A percentile compares a stretch with the other conserved stretches of the same genome.
Conservation (phyloP, 2,888 invertebrate genomes). For the Apotomis betuletana region DNA sequence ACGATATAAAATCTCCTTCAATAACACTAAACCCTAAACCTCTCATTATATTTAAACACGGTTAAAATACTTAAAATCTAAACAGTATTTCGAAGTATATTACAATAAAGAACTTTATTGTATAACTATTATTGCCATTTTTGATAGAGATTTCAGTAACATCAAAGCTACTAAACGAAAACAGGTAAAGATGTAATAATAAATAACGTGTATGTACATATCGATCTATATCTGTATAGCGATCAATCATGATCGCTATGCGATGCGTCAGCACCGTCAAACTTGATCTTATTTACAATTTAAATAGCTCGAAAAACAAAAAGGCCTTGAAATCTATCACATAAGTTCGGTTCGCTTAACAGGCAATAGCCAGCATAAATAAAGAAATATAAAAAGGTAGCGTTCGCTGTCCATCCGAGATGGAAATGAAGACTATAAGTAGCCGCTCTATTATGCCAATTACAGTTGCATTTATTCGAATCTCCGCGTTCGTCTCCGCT, state of each 20-base stretch:
- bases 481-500: conserved; percentile 74
- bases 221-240: conserved; percentile 47
- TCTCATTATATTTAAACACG: conserved; percentile 61
- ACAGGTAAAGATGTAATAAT: conserved; percentile 62
- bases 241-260: conserved; percentile 65
- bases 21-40: conserved; percentile 70
- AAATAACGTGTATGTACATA: conserved; percentile 49
- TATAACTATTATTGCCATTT: conserved; percentile 81
- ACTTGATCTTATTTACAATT: conserved; percentile 79
- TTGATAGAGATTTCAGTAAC: conserved; percentile 62
- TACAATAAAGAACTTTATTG: conserved; percentile 73
- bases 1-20: conserved; percentile 60
- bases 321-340: conserved; percentile 78
- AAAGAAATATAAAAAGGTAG: conserved; percentile 61
- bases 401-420: conserved; percentile 66
- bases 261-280: conserved; percentile 63
- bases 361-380: conserved; percentile 79
- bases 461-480: conserved; percentile 74
- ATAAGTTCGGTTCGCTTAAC: conserved; percentile 70
- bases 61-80: conserved; percentile 67
- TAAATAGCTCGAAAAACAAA: conserved; percentile 66
- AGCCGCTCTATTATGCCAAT: conserved; percentile 71
- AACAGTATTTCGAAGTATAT: conserved; percentile 68
- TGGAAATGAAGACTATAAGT: conserved; percentile 68
- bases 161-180: conserved; percentile 52